Conservation (phyloP, 2,113 vertebrate species). For the Paraplagusia blochii region DNA sequence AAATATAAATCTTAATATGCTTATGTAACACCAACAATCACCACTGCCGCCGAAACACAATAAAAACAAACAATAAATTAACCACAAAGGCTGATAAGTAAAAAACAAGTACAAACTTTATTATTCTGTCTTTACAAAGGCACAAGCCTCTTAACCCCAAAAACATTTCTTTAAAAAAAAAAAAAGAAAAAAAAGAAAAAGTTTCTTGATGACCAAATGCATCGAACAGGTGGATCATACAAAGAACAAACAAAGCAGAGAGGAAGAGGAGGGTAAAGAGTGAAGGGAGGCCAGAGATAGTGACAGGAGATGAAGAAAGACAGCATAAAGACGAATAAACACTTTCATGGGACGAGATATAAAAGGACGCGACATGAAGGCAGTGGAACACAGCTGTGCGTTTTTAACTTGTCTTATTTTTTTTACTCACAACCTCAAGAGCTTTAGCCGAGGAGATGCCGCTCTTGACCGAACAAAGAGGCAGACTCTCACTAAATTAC, state of each 20-base stretch:
- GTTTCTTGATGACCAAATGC: constrained; percentile 89
- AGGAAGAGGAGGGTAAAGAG: constrained; percentile 34
- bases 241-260: constrained; percentile 26
- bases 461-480: constrained; percentile 54
- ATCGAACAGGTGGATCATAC: constrained; percentile 69
- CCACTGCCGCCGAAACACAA: too few species aligned
- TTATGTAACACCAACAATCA: too few species aligned
- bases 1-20: too few species aligned
- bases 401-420: constrained; percentile 4
- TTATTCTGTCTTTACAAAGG: constrained; percentile 99
- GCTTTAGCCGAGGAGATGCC: constrained; percentile 60
- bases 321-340: constrained; percentile 22
- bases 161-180: constrained; percentile 83
- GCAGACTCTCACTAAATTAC: constrained; percentile 52
- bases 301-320: constrained; percentile 35
- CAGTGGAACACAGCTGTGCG: constrained; percentile 70
- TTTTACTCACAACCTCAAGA: constrained; percentile 69
- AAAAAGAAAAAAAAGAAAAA: constrained; percentile 81
- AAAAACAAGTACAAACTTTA: constrained; percentile 98
- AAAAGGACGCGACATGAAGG: constrained; percentile 59
- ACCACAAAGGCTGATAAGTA: constrained; percentile 50
- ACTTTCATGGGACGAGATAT: constrained; percentile 31
- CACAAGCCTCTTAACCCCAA: constrained; percentile 87
- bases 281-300: constrained; percentile 27
- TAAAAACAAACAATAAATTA: constrained; percentile 1